Conservation (phyloP, 2,113 vertebrate species). For the Xyliphius kryptos region DNA sequence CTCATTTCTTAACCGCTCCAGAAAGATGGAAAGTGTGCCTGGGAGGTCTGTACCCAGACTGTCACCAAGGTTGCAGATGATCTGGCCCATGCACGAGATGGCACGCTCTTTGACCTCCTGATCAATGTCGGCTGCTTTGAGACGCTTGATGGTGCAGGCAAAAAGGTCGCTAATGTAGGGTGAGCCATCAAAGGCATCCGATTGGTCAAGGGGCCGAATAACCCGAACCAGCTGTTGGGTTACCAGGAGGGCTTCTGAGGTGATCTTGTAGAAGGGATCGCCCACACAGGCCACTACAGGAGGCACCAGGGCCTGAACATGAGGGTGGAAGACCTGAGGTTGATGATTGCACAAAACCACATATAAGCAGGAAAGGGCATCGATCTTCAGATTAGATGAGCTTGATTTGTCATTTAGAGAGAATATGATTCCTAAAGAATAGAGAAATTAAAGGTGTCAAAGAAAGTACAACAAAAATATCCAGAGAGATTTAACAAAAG, state of each 20-base stretch:
- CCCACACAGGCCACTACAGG: slow-evolving; percentile 95
- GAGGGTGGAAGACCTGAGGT: slow-evolving; percentile 93
- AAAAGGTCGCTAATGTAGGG: slow-evolving; percentile 94
- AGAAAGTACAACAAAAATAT: too few species aligned
- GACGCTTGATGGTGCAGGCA: slow-evolving; percentile 88
- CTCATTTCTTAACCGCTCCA: slow-evolving; percentile 95
- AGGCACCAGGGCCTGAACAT: slow-evolving; percentile 88
- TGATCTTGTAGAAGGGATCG: slow-evolving; percentile 98
- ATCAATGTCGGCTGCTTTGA: slow-evolving; percentile 97
- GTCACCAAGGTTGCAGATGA: slow-evolving; percentile 96
- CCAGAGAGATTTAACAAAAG: too few species aligned
- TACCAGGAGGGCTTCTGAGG: slow-evolving; percentile 94
- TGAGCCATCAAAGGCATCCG: slow-evolving; percentile 85
- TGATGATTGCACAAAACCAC: slow-evolving; percentile 94
- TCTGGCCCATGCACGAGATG: slow-evolving; percentile 98
- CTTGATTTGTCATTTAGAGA: slow-evolving; percentile 97
- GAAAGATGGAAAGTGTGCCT: slow-evolving; percentile 90
- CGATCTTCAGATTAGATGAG: slow-evolving; percentile 97
- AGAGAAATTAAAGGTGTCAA: not conserved
- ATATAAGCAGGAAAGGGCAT: slow-evolving; percentile 90
- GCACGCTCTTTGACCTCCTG: slow-evolving; percentile 97
- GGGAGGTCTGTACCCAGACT: slow-evolving; percentile 85
- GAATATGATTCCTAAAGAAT: slow-evolving; percentile 87
- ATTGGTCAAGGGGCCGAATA: slow-evolving; percentile 87
- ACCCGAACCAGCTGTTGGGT: slow-evolving; percentile 97